Percentiles rank a stretch among this genome's conserved stretches.
Evolutionary conservation across 1,140 invertebrate genomes (phyloP).

Genomic region (Drosophila parabipectinata): DNA sequence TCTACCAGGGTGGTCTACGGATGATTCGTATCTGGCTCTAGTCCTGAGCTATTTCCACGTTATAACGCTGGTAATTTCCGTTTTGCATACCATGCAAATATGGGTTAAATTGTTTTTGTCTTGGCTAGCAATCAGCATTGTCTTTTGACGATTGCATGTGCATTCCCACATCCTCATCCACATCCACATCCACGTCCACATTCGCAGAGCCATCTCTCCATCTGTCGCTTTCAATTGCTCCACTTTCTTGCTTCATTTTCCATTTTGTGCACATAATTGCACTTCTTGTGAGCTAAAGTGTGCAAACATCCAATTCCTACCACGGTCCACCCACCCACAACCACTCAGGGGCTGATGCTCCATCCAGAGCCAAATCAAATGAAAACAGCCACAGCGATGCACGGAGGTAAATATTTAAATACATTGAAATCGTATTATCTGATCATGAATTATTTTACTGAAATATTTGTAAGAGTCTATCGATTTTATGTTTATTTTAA

Average conservation of each 20-base stretch:
- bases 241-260: slow-evolving; percentile 72
- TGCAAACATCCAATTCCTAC: slow-evolving; percentile 51
- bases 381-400: slow-evolving; percentile 48
- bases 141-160: slow-evolving; percentile 41
- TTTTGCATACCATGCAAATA: slow-evolving; percentile 28
- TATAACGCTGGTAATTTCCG: slow-evolving; percentile 43
- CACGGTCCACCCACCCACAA: slow-evolving; percentile 2
- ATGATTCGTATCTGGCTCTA: slow-evolving; percentile 30
- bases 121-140: slow-evolving; percentile 52
- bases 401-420: background rate
- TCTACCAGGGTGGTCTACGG: background rate
- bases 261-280: slow-evolving; percentile 78
- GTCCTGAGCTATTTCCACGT: slow-evolving; percentile 48
- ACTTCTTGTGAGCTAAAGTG: slow-evolving; percentile 69
- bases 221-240: slow-evolving; percentile 62
- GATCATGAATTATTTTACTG: too few relatives aligned
- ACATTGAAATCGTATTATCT: background rate
- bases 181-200: slow-evolving; percentile 1
- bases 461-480: too few relatives aligned
- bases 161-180: slow-evolving; percentile 7
- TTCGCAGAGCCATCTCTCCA: slow-evolving; percentile 27
- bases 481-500: too few relatives aligned
- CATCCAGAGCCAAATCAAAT: slow-evolving; percentile 66
- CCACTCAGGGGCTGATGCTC: slow-evolving; percentile 19
- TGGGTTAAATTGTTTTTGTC: slow-evolving; percentile 54